Base-by-base conservation (phyloP, 2,113 vertebrate genomes). In the Neogale vison region DNA sequence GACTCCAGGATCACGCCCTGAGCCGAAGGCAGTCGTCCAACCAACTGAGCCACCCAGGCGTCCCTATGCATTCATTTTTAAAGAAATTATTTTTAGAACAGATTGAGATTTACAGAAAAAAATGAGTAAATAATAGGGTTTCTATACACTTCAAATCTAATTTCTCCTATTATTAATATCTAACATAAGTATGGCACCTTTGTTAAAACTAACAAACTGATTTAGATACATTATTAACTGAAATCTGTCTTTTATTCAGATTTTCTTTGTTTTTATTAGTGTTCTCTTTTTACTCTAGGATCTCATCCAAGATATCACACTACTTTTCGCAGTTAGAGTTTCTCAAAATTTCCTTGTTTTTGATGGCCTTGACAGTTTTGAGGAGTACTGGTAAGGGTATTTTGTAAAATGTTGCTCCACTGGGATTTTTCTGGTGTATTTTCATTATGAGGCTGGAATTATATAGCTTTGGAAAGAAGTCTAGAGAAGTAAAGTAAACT, bases 101-200 rank as follows among this genome's bases (percentile, higher is more conserved):
- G 24, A 71, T 94, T 90, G 77, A n/a, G 21, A 83, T n/a, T 86
- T 92, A 69, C 24, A 86, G n/a, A 88, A 80, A 88, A 85, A 74
- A 81, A 45, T 34, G 47, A 92, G 77, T n/a, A 67, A 55, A 7
- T 81, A 45, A 20, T 67, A 59, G 15, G 59, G 6, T 59, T 34
- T 13, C 36, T 13, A 76, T 31, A 42, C 17, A 81, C 23, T 3
- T 69, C 45, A 65, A 7, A 55, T 13, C 21, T 77, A 7, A 6
- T 39, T 71, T 4, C 0, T n/a, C 24, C 1, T 59, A 29, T 42
- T 59, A 92, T n/a, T 84, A 59, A 59, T n/a, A 80, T 50, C 57
- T 26, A 80, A 50, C 1, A 18, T 42, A 74, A 76, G 3, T 42
- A 92, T 36, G 5, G 7, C 26, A 39, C 17, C 9, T 76, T 69